A percentile compares a stretch with the other conserved stretches of the same genome.
These are phyloP conservation scores for Drosophila pseudotakahashii DNA, from an alignment of 2,888 invertebrate genomes.

Conservation along the genomic window DNA sequence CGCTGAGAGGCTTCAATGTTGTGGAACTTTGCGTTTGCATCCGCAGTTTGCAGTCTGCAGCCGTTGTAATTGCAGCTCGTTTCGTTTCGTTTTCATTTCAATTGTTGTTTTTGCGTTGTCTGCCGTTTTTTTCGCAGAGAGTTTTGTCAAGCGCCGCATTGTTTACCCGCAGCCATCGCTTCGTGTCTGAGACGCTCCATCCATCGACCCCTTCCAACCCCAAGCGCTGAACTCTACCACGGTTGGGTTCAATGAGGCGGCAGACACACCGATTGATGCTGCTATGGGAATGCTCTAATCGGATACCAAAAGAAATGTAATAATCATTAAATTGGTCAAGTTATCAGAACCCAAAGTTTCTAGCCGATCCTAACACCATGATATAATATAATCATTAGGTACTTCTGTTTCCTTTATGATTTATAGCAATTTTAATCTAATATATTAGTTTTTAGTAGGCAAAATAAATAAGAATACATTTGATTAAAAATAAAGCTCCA, in stretches of 20 bases:
- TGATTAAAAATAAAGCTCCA: no score
- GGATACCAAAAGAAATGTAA: not conserved
- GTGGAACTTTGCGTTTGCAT: slow-evolving; percentile 57
- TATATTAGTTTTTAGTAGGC: no score
- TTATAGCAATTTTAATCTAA: no score
- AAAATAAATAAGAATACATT: no score
- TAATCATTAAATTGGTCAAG: not conserved
- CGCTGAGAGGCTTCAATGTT: slow-evolving; percentile 56
- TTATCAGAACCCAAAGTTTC: not conserved
- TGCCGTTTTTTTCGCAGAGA: slow-evolving; percentile 42
- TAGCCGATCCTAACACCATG: no score
- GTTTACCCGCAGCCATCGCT: slow-evolving; percentile 34
- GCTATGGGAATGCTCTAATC: slow-evolving; percentile 9
- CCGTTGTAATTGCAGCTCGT: slow-evolving; percentile 49
- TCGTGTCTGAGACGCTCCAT: slow-evolving; percentile 28
- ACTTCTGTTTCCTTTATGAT: no score
- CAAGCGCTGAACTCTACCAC: slow-evolving; percentile 51
- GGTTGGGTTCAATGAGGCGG: slow-evolving; percentile 42
- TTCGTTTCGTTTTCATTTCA: slow-evolving; percentile 44
- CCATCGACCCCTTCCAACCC: slow-evolving; percentile 47
- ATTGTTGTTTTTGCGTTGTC: slow-evolving; percentile 41
- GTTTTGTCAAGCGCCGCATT: slow-evolving; percentile 56
- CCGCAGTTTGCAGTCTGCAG: slow-evolving; percentile 56
- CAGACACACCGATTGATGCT: not conserved
- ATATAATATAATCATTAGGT: no score